Percentiles rank a stretch among this genome's conserved stretches.
These are phyloP conservation scores for Drosophila neocordata DNA, from an alignment of 1,140 invertebrate species.

Conservation along the genomic window DNA sequence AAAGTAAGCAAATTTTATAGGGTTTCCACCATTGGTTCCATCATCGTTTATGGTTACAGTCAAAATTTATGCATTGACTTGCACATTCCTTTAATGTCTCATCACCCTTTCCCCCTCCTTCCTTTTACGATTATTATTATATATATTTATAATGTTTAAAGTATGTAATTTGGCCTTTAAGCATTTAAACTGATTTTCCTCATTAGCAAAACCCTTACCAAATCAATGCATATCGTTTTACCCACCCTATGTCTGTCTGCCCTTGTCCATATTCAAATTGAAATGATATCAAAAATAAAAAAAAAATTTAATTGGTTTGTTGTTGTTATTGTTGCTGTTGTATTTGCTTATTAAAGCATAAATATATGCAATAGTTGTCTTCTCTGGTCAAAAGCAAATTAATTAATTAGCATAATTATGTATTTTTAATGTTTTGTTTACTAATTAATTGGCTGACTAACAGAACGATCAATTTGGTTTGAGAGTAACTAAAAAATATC, in stretches of 20 bases:
- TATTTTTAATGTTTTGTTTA: slow-evolving; percentile 75
- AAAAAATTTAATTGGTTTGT: not conserved
- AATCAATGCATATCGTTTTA: too few species aligned
- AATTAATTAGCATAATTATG: slow-evolving; percentile 76
- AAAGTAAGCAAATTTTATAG: too few species aligned
- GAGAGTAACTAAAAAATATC: slow-evolving; percentile 24
- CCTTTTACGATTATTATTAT: too few species aligned
- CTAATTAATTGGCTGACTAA: slow-evolving; percentile 67
- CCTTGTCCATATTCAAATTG: not conserved
- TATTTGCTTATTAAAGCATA: slow-evolving; percentile 44
- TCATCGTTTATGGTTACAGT: too few species aligned
- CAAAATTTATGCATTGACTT: too few species aligned
- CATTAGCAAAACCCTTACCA: too few species aligned
- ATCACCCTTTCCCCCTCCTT: too few species aligned
- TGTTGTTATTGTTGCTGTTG: not conserved
- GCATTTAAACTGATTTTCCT: too few species aligned
- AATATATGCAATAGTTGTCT: slow-evolving; percentile 54
- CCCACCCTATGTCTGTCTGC: not conserved
- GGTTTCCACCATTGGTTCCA: too few species aligned
- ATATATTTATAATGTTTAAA: too few species aligned
- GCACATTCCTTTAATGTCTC: too few species aligned
- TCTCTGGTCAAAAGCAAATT: slow-evolving; percentile 56
- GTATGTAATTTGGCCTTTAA: too few species aligned
- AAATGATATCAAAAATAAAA: slow-evolving; percentile 4
- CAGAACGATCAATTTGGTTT: slow-evolving; percentile 26